A percentile compares a stretch with the other conserved stretches of the same genome.
These are phyloP conservation scores for Ornithorhynchus anatinus DNA, from an alignment of 2,113 vertebrate species.

Conservation along the genomic window DNA sequence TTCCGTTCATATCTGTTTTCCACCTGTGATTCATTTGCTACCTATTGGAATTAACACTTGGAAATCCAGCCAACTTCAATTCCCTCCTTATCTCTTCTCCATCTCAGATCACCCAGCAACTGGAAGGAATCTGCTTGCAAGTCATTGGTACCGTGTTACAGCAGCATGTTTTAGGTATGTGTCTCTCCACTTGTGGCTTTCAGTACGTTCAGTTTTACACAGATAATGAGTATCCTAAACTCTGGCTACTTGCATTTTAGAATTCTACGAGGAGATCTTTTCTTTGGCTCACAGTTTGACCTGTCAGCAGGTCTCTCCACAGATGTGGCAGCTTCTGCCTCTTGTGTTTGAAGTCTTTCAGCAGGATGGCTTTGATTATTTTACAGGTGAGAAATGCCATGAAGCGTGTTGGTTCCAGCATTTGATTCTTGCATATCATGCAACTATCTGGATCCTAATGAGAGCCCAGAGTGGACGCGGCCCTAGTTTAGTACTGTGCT, in stretches of 20 bases:
- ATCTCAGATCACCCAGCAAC: constrained; percentile 95
- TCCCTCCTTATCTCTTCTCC: neutral
- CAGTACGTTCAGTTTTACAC: neutral
- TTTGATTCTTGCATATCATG: too few species aligned
- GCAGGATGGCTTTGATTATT: constrained; percentile 98
- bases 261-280: constrained; percentile 98
- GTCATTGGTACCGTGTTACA: constrained; percentile 98
- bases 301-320: constrained; percentile 96
- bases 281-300: constrained; percentile 97
- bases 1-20: too few species aligned
- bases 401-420: neutral
- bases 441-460: too few species aligned
- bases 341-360: constrained; percentile 98
- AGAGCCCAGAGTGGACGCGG: too few species aligned
- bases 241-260: constrained; percentile 65
- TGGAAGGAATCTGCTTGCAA: constrained; percentile 99
- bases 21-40: too few species aligned
- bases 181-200: neutral
- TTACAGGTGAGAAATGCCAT: constrained; percentile 71
- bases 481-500: too few species aligned
- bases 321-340: constrained; percentile 98
- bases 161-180: constrained; percentile 93
- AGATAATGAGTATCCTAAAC: constrained; percentile 3
- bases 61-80: constrained; percentile 3
- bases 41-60: too few species aligned